Evolutionary conservation across 2,797 vertebrate species (phyloP).

Genomic region (Phoxinus dragarum): DNA sequence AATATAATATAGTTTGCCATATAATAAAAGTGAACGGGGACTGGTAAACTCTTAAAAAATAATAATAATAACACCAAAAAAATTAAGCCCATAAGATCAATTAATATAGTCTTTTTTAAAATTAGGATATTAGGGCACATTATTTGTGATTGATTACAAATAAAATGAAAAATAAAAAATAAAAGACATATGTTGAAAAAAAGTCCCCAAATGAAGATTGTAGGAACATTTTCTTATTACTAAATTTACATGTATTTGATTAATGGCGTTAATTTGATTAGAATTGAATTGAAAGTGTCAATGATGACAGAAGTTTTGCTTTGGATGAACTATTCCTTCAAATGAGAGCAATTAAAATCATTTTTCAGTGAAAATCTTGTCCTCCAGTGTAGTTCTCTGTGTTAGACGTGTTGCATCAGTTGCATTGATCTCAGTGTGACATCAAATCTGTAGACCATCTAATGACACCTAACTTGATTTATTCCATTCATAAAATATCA

Average conservation of each 20-base stretch:
- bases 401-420: background rate
- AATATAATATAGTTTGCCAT: background rate
- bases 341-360: background rate
- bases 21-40: background rate
- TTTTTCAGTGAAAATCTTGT: background rate
- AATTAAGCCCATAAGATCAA: background rate
- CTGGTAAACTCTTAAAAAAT: background rate
- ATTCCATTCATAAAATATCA: background rate
- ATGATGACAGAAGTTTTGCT: background rate
- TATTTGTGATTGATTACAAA: background rate
- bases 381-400: background rate
- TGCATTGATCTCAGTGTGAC: background rate
- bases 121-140: background rate
- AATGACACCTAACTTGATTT: background rate
- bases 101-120: background rate
- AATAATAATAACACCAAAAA: background rate
- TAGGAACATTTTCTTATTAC: background rate
- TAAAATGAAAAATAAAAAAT: background rate
- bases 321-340: background rate
- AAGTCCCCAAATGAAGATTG: background rate
- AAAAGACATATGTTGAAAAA: background rate
- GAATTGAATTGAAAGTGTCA: background rate
- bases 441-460: background rate
- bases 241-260: background rate
- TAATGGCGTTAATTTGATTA: background rate